Base-by-base conservation (phyloP, 2,113 vertebrate species). In the Gymnarchus niloticus region DNA sequence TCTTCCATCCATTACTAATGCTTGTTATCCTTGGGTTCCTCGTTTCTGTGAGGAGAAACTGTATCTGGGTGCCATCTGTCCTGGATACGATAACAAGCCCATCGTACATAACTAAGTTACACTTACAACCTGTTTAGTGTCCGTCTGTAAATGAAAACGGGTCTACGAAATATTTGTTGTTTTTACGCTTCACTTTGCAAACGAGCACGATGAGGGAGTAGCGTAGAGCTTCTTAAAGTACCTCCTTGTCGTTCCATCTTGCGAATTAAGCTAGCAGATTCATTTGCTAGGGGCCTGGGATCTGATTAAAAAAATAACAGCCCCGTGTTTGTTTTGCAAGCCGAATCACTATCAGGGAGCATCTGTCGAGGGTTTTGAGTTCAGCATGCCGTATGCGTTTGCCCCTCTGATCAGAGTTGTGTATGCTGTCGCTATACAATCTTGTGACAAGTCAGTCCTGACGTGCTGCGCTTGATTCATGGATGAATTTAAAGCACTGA, bases 251-350 rank as follows among this genome's bases (percentile, higher is more conserved):
- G 41, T 73, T 19, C 65, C 33, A 17, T 73, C 65, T 73, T 28
- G 28, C 9, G 65, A 17, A 10, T 73, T 28, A 19, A 73, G 65
- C 41, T 28, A 41, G 65, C 65, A 73, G 65, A 73, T 73, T 73
- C 33, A 33, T 33, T 41, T 73, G 28, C 65, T 37, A 33, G 65
- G 41, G 65, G 65, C 65, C 65, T 73, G 65, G 65, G 41, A 73
- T 37, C 41, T 73, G 65, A 73, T 73, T 73, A 73, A 73, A 73
- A n/a, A 73, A 73, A 73, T 73, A 73, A 73, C 65, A 73, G 65
- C 65, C 41, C 65, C 28, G 65, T 73, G 65, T 73, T 73, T 73
- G 65, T 73, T 41, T 6, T 41, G 65, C 37, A 12, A 37, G 65
- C 65, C 33, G 65, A 41, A 73, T 37, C 65, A 37, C 65, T 73